Conservation (phyloP, 2,797 vertebrate species). For the Trematocara caparti region DNA sequence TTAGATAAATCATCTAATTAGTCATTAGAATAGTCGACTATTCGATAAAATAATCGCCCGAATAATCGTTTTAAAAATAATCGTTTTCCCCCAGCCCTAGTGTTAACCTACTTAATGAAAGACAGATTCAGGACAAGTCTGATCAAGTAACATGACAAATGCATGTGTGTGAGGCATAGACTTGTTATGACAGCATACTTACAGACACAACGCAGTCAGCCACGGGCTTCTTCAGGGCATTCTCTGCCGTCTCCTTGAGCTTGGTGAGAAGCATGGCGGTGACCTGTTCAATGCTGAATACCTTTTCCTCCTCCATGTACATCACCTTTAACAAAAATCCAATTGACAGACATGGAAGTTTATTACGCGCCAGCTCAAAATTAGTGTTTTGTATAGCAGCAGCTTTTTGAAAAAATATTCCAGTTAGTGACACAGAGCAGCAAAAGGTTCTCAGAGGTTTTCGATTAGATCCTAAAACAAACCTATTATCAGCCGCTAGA, state of each 20-base stretch:
- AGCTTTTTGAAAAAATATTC: background rate
- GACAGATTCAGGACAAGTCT: background rate
- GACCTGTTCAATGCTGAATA: conserved; percentile 93
- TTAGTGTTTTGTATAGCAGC: background rate
- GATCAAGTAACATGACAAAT: background rate
- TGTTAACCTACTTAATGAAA: background rate
- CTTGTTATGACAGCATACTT: conserved; percentile 61
- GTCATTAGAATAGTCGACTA: too few relatives aligned
- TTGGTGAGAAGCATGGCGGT: conserved; percentile 95
- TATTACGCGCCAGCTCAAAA: background rate
- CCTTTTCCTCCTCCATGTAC: conserved; percentile 97
- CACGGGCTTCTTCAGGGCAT: conserved; percentile 93
- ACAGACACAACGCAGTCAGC: conserved; percentile 97
- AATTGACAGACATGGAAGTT: background rate
- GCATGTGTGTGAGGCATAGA: background rate
- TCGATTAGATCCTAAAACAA: background rate
- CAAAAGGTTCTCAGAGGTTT: background rate
- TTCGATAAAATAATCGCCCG: too few relatives aligned
- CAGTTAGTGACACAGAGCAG: background rate
- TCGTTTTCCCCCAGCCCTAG: too few relatives aligned
- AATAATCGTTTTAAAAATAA: too few relatives aligned
- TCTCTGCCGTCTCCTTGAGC: conserved; percentile 95
- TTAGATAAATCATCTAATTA: too few relatives aligned
- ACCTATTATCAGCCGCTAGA: background rate
- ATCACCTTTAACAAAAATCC: conserved; percentile 77